Evolutionary conservation across 2,888 invertebrate genomes (phyloP).

Genomic region (Ormyrus nitidulus): DNA sequence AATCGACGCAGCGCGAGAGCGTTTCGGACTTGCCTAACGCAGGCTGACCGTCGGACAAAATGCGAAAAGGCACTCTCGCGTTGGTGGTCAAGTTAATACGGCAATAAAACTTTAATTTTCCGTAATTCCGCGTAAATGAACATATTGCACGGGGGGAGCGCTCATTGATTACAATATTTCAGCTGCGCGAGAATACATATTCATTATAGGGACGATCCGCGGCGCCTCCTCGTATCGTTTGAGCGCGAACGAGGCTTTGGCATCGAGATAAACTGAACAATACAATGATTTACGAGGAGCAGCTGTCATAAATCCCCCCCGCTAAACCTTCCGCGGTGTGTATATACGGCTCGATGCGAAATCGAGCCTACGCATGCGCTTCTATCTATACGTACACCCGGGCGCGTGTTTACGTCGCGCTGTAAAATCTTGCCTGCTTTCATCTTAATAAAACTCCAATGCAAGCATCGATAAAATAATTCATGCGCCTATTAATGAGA

Average conservation of each 20-base stretch:
- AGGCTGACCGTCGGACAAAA: background rate
- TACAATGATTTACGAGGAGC: conserved; percentile 54
- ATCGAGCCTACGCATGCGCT: background rate
- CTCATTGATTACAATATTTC: conserved; percentile 52
- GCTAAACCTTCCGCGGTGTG: background rate
- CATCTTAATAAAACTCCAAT: conserved; percentile 43
- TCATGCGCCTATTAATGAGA: conserved; percentile 15
- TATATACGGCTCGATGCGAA: background rate
- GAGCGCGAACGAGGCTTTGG: conserved; percentile 33
- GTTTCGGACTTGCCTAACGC: too few relatives aligned
- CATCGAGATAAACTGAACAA: conserved; percentile 55
- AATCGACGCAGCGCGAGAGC: too few relatives aligned
- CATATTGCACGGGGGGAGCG: conserved; percentile 11
- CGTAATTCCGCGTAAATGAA: conserved; percentile 32
- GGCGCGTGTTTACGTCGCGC: conserved; percentile 12
- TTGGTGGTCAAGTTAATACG: conserved; percentile 5
- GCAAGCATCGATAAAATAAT: conserved; percentile 30
- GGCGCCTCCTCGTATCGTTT: conserved; percentile 11
- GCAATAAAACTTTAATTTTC: conserved; percentile 50
- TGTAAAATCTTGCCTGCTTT: conserved; percentile 40
- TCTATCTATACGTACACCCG: background rate
- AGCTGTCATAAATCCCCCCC: conserved; percentile 44
- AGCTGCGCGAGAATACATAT: conserved; percentile 39
- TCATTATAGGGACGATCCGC: conserved; percentile 29
- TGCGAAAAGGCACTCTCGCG: background rate